Percentiles rank a stretch among this genome's conserved stretches.
These are phyloP conservation scores for Pipra filicauda DNA, from an alignment of 2,113 vertebrate species.

Conservation along the genomic window DNA sequence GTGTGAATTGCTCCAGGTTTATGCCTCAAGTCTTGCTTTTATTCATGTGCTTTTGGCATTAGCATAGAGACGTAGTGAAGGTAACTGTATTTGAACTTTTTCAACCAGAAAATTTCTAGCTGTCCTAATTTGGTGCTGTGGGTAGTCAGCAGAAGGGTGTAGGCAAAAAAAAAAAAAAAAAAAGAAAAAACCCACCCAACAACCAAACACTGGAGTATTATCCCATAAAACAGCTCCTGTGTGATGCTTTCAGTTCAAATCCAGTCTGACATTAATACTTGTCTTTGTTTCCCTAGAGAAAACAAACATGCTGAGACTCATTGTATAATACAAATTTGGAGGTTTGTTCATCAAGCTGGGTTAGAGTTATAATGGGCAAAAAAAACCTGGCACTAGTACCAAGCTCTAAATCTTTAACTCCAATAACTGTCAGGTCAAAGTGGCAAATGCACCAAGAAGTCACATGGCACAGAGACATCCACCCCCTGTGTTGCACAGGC, in stretches of 20 bases:
- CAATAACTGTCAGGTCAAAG: background rate
- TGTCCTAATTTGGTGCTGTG: background rate
- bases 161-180: background rate
- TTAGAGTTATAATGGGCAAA: background rate
- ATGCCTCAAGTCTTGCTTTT: background rate
- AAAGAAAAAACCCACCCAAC: background rate
- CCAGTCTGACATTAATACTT: constrained; percentile 19
- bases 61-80: background rate
- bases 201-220: background rate
- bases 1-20: background rate
- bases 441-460: background rate
- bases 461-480: background rate
- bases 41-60: background rate
- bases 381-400: background rate
- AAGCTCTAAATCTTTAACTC: background rate
- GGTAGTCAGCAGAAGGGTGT: background rate
- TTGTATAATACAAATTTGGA: background rate
- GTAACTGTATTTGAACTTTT: background rate
- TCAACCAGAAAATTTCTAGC: constrained; percentile 31
- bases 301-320: background rate
- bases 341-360: background rate
- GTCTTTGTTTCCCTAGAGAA: background rate
- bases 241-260: constrained; percentile 43
- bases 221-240: background rate
- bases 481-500: background rate